Base-by-base conservation (phyloP, 2,113 vertebrate genomes). In the Oxyruncus cristatus region DNA sequence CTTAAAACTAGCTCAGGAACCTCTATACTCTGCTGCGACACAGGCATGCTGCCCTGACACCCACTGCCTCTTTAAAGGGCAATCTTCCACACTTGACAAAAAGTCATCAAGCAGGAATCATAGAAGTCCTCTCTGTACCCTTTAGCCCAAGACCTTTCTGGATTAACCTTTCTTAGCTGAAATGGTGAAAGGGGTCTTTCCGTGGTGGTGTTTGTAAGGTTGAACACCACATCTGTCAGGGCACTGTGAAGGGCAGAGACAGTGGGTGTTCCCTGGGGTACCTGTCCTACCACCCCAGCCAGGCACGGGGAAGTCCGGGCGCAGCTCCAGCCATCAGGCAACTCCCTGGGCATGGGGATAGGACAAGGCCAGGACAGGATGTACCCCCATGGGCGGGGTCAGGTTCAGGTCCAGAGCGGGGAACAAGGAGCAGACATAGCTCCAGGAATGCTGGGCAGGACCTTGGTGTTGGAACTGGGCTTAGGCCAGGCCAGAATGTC, bases 1-100 rank as follows among this genome's bases (percentile, higher is more conserved):
- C 85, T 80, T 53, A 73, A 62, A 73, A 70, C 50, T 77, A 70
- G 35, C 50, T 93, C 79, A 77, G 80, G 53, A 86, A 47, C 37
- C 39, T 85, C 67, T 59, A 2, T 28, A 42, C 26, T n/a, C 59
- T n/a, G 17, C 62, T 26, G 42, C 41, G 72, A 46, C 37, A 47
- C 26, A 63, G 61, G 23, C 42, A 50, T 17, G 19, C 21, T 35
- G 35, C 22, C 17, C 65, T 39, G 53, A 70, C 30, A 62, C 30
- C 67, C 23, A 44, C 18, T 6, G n/a, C 27, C 47, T 75, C 47
- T 77, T 73, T 19, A 37, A 75, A 83, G 37, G 22, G 18, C 4
- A 47, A 4, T 15, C 26, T 28, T 44, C 24, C 17, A 50, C 59
- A 89, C 52, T 55, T 55, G 37, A 47, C 1, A 5, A 49, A 72